Percentiles rank a stretch among this genome's conserved stretches.
These are phyloP conservation scores for Oxyscelio sp. DNA, from an alignment of 2,888 invertebrate species.

Conservation along the genomic window DNA sequence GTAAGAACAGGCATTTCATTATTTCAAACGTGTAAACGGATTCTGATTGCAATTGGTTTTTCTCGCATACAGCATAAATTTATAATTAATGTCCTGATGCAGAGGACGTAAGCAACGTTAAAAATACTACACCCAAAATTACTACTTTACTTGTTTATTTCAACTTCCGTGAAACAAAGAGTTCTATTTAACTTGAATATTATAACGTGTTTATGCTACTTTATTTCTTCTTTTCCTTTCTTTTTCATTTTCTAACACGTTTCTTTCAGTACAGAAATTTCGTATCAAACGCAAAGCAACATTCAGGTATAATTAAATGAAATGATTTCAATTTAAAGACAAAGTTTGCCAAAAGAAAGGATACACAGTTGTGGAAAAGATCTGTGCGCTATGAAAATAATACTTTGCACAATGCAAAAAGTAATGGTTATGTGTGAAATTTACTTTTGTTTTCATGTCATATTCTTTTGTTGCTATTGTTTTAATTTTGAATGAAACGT, in stretches of 20 bases:
- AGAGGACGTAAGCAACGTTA: constrained; percentile 40
- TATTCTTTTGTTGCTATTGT: too few relatives aligned
- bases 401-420: too few relatives aligned
- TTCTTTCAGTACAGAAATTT: constrained; percentile 14
- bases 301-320: constrained; percentile 36
- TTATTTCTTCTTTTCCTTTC: too few relatives aligned
- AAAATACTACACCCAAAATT: constrained; percentile 54
- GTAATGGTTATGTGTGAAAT: too few relatives aligned
- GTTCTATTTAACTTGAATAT: constrained; percentile 28
- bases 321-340: constrained; percentile 6
- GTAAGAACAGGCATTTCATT: constrained; percentile 59
- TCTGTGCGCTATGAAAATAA: too few relatives aligned
- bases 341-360: background rate
- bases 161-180: too few relatives aligned
- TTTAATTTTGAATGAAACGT: too few relatives aligned
- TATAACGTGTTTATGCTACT: constrained; percentile 26
- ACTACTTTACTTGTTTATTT: constrained; percentile 55
- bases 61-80: constrained; percentile 39
- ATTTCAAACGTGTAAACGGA: constrained; percentile 60
- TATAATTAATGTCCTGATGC: constrained; percentile 59
- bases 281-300: constrained; percentile 15
- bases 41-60: constrained; percentile 67
- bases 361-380: too few relatives aligned
- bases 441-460: too few relatives aligned
- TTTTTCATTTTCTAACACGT: background rate